These are phyloP conservation scores for Argyra leucocephala DNA, from an alignment of 2,888 invertebrate genomes.

Conservation along the genomic window DNA sequence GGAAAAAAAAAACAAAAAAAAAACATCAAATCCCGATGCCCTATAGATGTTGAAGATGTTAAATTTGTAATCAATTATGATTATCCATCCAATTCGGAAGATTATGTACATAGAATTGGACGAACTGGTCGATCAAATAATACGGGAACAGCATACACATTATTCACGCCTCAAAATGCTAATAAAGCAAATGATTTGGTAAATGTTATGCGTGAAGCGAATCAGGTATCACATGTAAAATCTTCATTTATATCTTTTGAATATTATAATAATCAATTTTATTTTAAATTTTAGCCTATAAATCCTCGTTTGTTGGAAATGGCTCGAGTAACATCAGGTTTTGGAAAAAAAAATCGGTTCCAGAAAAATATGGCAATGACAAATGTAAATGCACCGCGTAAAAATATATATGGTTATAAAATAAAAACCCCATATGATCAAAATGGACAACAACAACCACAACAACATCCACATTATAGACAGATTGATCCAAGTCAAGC, in stretches of 20 bases:
- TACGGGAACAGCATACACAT: constrained; percentile 91
- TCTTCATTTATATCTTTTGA: not conserved
- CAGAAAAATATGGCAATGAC: constrained; percentile 26
- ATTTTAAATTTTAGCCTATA: constrained; percentile 48
- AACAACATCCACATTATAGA: constrained; percentile 22
- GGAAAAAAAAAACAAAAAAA: constrained; percentile 11
- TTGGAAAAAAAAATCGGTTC: constrained; percentile 29
- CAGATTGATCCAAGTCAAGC: constrained; percentile 17
- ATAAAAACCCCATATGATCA: constrained; percentile 19
- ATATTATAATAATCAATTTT: not conserved
- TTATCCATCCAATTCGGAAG: constrained; percentile 94
- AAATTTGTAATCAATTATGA: constrained; percentile 99
- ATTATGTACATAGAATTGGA: constrained; percentile 89
- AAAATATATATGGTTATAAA: constrained; percentile 23
- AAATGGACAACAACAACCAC: constrained; percentile 18
- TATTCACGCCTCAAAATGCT: constrained; percentile 84
- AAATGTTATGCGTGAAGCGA: constrained; percentile 84
- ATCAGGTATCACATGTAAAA: constrained; percentile 52
- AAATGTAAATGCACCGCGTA: constrained; percentile 29
- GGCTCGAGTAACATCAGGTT: constrained; percentile 43
- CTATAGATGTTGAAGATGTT: constrained; percentile 91
- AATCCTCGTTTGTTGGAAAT: constrained; percentile 79
- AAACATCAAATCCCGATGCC: not conserved
- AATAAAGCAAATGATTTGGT: constrained; percentile 88
- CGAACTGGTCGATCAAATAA: constrained; percentile 88